Base-by-base conservation (phyloP, 2,888 invertebrate genomes). In the Azorinus chamasolen region DNA sequence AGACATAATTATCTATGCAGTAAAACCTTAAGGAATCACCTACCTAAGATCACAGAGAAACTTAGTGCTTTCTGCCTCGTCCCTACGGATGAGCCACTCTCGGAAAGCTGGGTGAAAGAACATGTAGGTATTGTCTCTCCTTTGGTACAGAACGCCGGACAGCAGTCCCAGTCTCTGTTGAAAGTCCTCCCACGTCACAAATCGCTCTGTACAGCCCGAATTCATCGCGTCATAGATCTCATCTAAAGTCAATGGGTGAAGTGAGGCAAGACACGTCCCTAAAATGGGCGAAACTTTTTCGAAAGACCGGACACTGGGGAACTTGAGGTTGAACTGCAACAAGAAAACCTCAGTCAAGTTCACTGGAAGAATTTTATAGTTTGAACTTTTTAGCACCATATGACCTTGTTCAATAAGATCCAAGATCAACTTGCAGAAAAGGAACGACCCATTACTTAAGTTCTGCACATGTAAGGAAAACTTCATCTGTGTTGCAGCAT, bases 41-140 rank as follows among this genome's bases (percentile, higher is more conserved):
- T 87, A 94, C 94, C 94, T 95, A 68, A 97, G 94, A 94, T 99
- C 98, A 92, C 98, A 98, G n/a, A 98, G 94, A 93, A 98, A 99
- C 93, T 98, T 98, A 0, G 95, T 95, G 79, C 96, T 78, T 91
- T 98, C 97, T 37, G 89, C 82, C 27, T 92, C 92, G 25, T 93
- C 83, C 51, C 98, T 95, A 43, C 97, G 94, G 82, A 97, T 96
- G 79, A 99, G 94, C 99, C 99, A 99, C 94, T 99, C 99, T 94
- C 99, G 96, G 94, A 99, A 97, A 3, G 98, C 97, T 0, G 98
- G 98, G 93, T 99, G 99, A 94, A 98, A 98, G 93, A 98, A 98
- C 97, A 98, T 98, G 94, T 97, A 98, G 0, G 98, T 97, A 92
- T 97, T 97, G 93, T 98, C 98, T 88, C 96, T 95, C 61, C 98